These are phyloP conservation scores for Parauchenoglanis punctatus DNA, from an alignment of 2,797 vertebrate species.

Conservation along the genomic window DNA sequence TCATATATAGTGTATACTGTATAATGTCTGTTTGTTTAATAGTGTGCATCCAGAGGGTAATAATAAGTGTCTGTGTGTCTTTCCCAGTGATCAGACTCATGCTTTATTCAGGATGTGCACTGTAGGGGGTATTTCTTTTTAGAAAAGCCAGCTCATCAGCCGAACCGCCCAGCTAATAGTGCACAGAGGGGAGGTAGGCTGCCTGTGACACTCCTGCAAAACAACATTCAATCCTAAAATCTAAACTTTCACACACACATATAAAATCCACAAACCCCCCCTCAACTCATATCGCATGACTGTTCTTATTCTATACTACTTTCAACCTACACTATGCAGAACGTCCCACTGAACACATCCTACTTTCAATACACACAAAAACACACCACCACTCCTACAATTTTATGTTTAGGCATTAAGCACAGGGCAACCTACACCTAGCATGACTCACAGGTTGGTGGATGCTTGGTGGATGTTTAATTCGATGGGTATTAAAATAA, in stretches of 20 bases:
- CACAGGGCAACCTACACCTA: background rate
- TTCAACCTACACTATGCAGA: conserved; percentile 1
- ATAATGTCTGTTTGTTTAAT: background rate
- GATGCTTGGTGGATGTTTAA: background rate
- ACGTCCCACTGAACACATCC: background rate
- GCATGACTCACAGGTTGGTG: background rate
- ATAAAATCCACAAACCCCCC: background rate
- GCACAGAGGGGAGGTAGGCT: conserved; percentile 30
- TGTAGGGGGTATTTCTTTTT: conserved; percentile 44
- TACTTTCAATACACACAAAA: background rate
- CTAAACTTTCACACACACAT: background rate
- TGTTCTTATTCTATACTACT: background rate
- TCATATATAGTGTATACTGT: background rate
- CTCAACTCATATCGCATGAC: background rate
- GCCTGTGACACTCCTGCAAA: conserved; percentile 37
- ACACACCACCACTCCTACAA: background rate
- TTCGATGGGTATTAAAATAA: background rate
- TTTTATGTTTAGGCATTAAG: conserved; percentile 19
- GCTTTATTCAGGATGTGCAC: conserved; percentile 54
- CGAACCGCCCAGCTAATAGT: conserved; percentile 37
- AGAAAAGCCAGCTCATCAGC: conserved; percentile 41
- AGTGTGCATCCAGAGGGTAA: background rate
- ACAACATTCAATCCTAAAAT: conserved; percentile 18
- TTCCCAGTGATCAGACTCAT: conserved; percentile 53
- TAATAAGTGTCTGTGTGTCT: conserved; percentile 13